A percentile compares a stretch with the other conserved stretches of the same genome.
phyloP scores from a whole-genome alignment of 2,113 vertebrate genomes.

The Mugil cephalus region DNA sequence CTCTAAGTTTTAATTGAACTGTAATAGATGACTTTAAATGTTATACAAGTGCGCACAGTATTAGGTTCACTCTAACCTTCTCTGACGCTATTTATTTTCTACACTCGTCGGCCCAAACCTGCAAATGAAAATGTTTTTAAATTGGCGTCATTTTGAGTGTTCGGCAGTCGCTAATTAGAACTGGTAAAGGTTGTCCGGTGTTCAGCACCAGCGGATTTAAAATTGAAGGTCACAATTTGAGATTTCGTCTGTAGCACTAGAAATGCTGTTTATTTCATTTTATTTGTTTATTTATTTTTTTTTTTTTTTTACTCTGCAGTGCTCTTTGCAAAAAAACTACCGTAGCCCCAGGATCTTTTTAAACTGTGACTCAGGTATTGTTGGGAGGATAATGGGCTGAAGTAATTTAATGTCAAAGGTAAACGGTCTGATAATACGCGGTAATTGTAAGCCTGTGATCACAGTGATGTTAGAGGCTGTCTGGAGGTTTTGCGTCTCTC shows the following conservation, averaged over 20 bases:
- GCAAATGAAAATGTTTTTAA: neutral
- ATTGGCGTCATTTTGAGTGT: neutral
- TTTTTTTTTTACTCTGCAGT: too few relatives aligned
- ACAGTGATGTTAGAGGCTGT: neutral
- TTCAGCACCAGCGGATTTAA: neutral
- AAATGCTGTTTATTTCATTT: neutral
- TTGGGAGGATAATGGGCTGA: neutral
- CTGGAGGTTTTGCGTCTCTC: too few relatives aligned
- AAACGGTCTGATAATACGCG: neutral
- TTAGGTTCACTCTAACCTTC: too few relatives aligned
- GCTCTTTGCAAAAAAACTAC: neutral
- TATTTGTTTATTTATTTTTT: neutral
- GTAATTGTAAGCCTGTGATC: neutral
- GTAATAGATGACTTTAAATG: too few relatives aligned
- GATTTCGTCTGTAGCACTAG: neutral
- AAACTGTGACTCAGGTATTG: neutral
- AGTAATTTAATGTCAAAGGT: neutral
- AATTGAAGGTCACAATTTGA: slow-evolving; percentile 10
- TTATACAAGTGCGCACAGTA: too few relatives aligned
- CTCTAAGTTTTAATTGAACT: too few relatives aligned
- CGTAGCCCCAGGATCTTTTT: neutral
- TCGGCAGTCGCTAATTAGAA: slow-evolving; percentile 8
- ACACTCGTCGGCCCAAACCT: neutral
- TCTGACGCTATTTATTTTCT: too few relatives aligned
- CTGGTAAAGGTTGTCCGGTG: neutral